Base-by-base conservation (phyloP, 2,888 invertebrate species). In the Polydesmus complanatus region DNA sequence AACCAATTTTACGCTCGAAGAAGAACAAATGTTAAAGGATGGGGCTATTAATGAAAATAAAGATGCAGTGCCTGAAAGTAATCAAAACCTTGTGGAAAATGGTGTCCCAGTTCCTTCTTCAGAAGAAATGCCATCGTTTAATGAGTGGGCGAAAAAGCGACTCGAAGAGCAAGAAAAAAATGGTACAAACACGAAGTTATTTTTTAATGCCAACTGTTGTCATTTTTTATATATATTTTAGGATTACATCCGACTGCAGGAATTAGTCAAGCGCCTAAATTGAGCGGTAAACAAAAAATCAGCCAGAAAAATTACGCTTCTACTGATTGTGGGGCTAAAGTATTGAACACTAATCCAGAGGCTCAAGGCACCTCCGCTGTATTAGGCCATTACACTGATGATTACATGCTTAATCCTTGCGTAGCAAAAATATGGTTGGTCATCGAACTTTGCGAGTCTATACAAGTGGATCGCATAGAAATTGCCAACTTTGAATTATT, bases 321-420 rank as follows among this genome's bases (percentile, higher is more conserved):
- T 0, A 85, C 87, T 2, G 94, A 93, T 70, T 99, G 98, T 77
- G 97, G 97, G 0, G 95, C 98, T 0, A 98, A 99, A 78, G 83
- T 98, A 27, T 83, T 95, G 1, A 86, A 88, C 23, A 83, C 88
- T 2, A 98, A 98, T 77, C 84, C 88, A 0, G 97, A 96, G 77
- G 86, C 96, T 0, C 84, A 86, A 64, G 90, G 93, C 67, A 69
- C 73, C 2, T 72, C 71, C 81, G 86, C 88, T 54, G 85, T 98
- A 54, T 78, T 98, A 56, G 90, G 88, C 56, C 84, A 90, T 2
- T 88, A 89, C 62, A 81, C 85, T 66, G 98, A 99, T 75, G 97
- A 98, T 72, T 99, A 99, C 74, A 91, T 97, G 86, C 80, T 97
- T 63, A 97, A 95, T 73, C 88, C 93, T 0, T 99, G 98, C 75